Evolutionary conservation across 1,140 invertebrate genomes (phyloP).

Genomic region (Drosophila burlai): DNA sequence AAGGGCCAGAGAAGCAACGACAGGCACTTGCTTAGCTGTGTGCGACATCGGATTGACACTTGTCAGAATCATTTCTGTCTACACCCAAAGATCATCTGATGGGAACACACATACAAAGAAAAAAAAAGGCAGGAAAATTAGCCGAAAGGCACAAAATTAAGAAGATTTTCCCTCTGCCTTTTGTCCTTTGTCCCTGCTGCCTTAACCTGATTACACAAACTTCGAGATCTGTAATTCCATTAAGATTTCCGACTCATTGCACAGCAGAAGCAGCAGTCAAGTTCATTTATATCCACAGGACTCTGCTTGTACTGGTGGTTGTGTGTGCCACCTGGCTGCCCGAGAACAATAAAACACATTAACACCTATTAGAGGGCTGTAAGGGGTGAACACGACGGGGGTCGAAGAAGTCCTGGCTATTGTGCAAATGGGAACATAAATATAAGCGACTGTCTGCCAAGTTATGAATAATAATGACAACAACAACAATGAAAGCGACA

Average conservation of each 20-base stretch:
- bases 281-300: slow-evolving; percentile 49
- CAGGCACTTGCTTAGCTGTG: slow-evolving; percentile 51
- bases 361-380: slow-evolving; percentile 70
- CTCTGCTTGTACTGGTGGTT: slow-evolving; percentile 9
- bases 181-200: neutral
- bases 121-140: slow-evolving; percentile 18
- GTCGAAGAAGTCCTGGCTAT: slow-evolving; percentile 50
- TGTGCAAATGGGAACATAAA: slow-evolving; percentile 73
- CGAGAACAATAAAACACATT: slow-evolving; percentile 73
- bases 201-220: slow-evolving; percentile 31
- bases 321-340: slow-evolving; percentile 43
- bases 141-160: slow-evolving; percentile 25
- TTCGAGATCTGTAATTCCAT: slow-evolving; percentile 54
- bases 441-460: slow-evolving; percentile 76
- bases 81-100: slow-evolving; percentile 33
- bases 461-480: slow-evolving; percentile 80
- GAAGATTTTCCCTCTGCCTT: neutral
- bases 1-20: neutral
- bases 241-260: slow-evolving; percentile 61
- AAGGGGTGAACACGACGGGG: slow-evolving; percentile 13
- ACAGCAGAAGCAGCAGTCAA: slow-evolving; percentile 37
- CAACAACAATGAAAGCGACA: slow-evolving; percentile 43
- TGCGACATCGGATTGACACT: slow-evolving; percentile 68
- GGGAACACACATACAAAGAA: neutral
- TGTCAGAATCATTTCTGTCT: slow-evolving; percentile 62